Base-by-base conservation (phyloP, 2,888 invertebrate genomes). In the Rugalucina vietnamica region DNA sequence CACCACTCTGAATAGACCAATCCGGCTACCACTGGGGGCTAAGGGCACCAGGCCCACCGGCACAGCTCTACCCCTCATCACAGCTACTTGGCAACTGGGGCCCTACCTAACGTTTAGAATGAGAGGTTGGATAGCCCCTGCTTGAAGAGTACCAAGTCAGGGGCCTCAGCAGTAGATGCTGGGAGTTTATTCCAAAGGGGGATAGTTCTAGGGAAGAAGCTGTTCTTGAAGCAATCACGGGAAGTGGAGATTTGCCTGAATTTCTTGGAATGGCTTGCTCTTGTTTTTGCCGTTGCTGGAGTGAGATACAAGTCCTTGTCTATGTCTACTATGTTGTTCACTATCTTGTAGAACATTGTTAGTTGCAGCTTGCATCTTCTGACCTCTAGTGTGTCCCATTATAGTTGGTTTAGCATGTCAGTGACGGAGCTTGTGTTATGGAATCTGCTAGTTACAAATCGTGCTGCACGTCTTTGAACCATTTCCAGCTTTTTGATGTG, bases 371-470 rank as follows among this genome's bases (percentile, higher is more conserved):
- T 71, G 36, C 12, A 14, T 14, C 37, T 1, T 39, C 37, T 71
- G 0, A 24, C n/a, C 24, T 71, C 71, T n/a, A 71, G 29, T 12
- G 39, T 21, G 18, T 71, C 71, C 71, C 39, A 27, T 32, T 71
- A 12, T 24, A 71, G 71, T 2, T 71, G 71, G 27, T 71, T 24
- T n/a, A 37, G 37, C 39, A 39, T 71, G 14, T 36, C 24, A 1
- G 29, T 71, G 0, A 71, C 71, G n/a, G 8, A 72, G 76, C 73
- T 76, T 3, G 72, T 81, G 65, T 81, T 81, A 14, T 57, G 34
- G 34, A 65, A 77, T 69, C 1, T 34, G 36, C 2, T 69, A 29
- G n/a, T 34, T 10, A n/a, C 18, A 34, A 24, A 36, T 69, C 69
- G 27, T 36, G 69, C 36, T 36, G 32, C 32, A 1, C 32, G 34